phyloP scores from a whole-genome alignment of 2,797 vertebrate species.

The Acanthurus tractus region DNA sequence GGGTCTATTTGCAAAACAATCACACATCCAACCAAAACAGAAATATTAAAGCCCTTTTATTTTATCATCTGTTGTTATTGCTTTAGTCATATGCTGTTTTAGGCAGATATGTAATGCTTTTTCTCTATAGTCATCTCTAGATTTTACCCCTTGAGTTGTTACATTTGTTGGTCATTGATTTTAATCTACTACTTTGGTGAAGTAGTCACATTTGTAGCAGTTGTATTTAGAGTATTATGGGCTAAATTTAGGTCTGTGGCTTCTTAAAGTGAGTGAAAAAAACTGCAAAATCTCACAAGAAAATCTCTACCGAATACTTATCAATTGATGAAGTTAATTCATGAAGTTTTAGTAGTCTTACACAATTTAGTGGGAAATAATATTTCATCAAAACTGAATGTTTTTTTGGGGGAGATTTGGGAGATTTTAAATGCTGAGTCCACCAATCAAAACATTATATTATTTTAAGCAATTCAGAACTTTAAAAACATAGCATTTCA shows the following conservation, averaged over 20 bases:
- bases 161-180: background rate
- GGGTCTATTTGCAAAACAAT: background rate
- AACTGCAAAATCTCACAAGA: background rate
- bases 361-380: no score
- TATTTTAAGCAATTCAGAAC: background rate
- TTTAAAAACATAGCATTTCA: background rate
- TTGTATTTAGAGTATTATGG: background rate
- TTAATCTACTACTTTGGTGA: background rate
- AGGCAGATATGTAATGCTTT: background rate
- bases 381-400: background rate
- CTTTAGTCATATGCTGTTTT: background rate
- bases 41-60: background rate
- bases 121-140: background rate
- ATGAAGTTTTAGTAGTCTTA: background rate
- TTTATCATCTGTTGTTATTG: background rate
- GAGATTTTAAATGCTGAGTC: background rate
- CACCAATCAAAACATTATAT: no score
- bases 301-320: background rate
- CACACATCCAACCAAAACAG: background rate
- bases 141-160: background rate
- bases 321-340: background rate
- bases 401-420: no score
- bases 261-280: background rate
- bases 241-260: conserved; percentile 1
- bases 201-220: background rate